Base-by-base conservation (phyloP, 2,888 invertebrate genomes). In the Neuroscelio doddi region DNA sequence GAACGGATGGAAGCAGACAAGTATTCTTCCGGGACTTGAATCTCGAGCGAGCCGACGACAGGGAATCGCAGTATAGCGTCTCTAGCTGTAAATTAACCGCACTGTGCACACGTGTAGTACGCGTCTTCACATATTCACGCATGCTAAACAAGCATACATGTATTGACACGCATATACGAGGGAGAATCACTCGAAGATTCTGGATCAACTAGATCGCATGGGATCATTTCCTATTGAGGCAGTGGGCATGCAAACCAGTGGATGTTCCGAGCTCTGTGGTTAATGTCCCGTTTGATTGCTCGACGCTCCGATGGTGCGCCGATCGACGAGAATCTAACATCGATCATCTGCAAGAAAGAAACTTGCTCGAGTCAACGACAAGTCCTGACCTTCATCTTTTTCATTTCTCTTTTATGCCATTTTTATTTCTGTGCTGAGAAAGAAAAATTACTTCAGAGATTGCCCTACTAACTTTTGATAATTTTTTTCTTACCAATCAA, bases 271-370 rank as follows among this genome's bases (percentile, higher is more conserved):
- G 68, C 71, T 72, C 77, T 81, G 82, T 82, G 83, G 82, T 82
- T 80, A 80, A 78, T 81, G 80, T 82, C 78, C 81, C 82, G 80
- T 82, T 82, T 77, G 79, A 82, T 82, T 77, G 78, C 75, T 78
- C 75, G 72, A 71, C 76, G 58, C 59, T 64, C 46, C 44, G 65
- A 52, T 61, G 59, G 47, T 47, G 56, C 41, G 26, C 16, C 41
- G 12, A 41, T 21, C 41, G 41, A 7, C 24, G 2, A 41, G 61
- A 49, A 62, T 62, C 64, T 53, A 64, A 58, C 58, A 53, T 39
- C 47, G 51, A 63, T 63, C 58, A 63, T 62, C 62, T 47, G 32
- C 51, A 39, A 63, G 62, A 50, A 66, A 67, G 51, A 58, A 24
- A 21, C 1, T 24, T 24, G 41, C 17, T 12, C 41, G 47, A 67